A percentile compares a stretch with the other conserved stretches of the same genome.
Conservation (phyloP, 2,888 invertebrate species). For the Trissoscelio sp. region DNA sequence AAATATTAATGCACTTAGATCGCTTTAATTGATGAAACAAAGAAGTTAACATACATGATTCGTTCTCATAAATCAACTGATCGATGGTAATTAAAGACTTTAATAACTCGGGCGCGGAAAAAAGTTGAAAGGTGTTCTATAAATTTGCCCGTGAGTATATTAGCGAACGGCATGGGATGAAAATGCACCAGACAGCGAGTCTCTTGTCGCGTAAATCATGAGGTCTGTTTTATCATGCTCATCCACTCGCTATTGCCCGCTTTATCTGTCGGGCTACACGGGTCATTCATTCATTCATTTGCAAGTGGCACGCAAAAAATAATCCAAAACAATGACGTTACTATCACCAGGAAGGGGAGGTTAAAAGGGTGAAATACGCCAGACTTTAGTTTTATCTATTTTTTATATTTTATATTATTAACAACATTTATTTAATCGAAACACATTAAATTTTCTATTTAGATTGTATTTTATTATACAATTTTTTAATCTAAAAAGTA, state of each 20-base stretch:
- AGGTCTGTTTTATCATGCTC: constrained; percentile 80
- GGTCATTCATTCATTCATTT: constrained; percentile 76
- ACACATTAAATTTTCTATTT: no score
- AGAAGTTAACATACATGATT: no score
- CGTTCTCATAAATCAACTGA: constrained; percentile 43
- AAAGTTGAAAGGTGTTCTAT: constrained; percentile 36
- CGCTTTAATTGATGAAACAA: no score
- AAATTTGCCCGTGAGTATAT: constrained; percentile 72
- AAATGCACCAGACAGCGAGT: constrained; percentile 70
- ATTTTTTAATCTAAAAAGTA: no score
- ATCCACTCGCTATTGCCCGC: constrained; percentile 80
- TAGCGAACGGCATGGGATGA: constrained; percentile 73
- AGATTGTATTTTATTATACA: no score
- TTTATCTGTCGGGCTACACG: constrained; percentile 80
- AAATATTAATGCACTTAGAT: no score
- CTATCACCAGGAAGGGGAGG: constrained; percentile 3
- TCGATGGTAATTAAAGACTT: constrained; percentile 44
- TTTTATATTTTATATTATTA: no score
- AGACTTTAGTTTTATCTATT: no score
- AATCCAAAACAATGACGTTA: constrained; percentile 65
- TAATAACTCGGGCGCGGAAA: constrained; percentile 30
- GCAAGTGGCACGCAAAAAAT: constrained; percentile 69
- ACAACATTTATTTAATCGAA: no score
- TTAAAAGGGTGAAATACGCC: no score
- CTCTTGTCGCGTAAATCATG: constrained; percentile 79